Base-by-base conservation (phyloP, 2,888 invertebrate genomes). In the Mythimna ferrago region DNA sequence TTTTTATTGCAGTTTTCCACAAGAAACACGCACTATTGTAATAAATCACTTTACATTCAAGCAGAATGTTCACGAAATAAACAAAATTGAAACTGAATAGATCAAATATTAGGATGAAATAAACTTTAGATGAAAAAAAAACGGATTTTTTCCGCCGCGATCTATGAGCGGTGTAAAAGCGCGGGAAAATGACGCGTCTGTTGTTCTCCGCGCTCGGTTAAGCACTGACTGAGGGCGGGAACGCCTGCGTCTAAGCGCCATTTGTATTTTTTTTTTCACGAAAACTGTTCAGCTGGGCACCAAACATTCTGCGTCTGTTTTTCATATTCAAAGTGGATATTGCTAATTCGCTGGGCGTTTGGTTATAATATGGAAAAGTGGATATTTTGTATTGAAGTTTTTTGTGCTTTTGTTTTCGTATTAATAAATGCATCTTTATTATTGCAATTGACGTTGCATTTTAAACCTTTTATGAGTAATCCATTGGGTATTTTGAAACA, bases 201-300 rank as follows among this genome's bases (percentile, higher is more conserved):
- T 76, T 82, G 81, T 64, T 69, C 72, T 71, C 70, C 86, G 87
- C 91, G 91, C 78, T 85, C 83, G 76, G 78, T 68, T 84, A 76
- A 73, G 75, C 80, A 94, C 93, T 94, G 91, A 93, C 93, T 94
- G 91, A 91, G 91, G 91, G 93, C 91, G 91, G 92, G 89, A 90
- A 83, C 85, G 89, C 86, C 88, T 89, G 90, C 90, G 88, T 89
- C 89, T 87, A 87, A 81, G 81, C 83, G 86, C 83, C 80, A 84
- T 80, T 85, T 81, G 85, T 80, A 76, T 80, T 79, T 80, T 88
- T 86, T 87, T 89, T 89, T 88, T 69, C 80, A 78, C 71, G 85
- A 84, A 84, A 87, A 86, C 64, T 78, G 83, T 81, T 78, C 76
- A 82, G 77, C 81, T 81, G 81, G 90, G 90, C 88, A 87, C 89